Conservation (phyloP, 2,797 vertebrate genomes). For the Paguma larvata region DNA sequence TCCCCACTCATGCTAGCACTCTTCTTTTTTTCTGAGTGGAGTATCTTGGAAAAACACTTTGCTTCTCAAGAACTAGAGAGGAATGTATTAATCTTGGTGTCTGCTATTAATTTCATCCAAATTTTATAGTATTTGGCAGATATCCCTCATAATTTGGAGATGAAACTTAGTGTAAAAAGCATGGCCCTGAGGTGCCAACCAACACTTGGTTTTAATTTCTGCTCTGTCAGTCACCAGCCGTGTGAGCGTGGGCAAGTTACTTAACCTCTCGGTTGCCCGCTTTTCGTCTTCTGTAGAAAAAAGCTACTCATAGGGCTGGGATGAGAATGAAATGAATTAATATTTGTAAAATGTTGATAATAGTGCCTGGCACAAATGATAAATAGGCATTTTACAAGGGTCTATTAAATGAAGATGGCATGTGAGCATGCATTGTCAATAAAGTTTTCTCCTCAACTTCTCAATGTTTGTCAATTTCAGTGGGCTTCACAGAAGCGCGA, state of each 20-base stretch:
- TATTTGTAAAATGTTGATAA: neutral
- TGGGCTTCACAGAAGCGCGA: neutral
- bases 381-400: neutral
- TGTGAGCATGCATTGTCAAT: accelerated
- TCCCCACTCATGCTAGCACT: neutral
- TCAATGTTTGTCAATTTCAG: neutral
- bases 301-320: neutral
- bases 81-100: neutral
- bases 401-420: neutral
- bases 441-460: neutral
- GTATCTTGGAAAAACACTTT: neutral
- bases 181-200: neutral
- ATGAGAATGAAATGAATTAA: neutral
- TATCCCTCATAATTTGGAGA: neutral
- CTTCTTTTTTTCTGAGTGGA: neutral
- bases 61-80: neutral
- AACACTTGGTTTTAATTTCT: neutral
- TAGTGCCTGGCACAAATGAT: neutral
- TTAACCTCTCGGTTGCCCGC: neutral
- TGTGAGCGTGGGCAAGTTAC: neutral
- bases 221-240: neutral
- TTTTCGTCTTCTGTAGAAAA: neutral
- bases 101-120: neutral
- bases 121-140: neutral
- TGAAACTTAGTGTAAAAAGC: neutral